Evolutionary conservation across 2,113 vertebrate species (phyloP), one percentile per base, ranked within the genome.

Genomic region (Pontoporia blainvillei): DNA sequence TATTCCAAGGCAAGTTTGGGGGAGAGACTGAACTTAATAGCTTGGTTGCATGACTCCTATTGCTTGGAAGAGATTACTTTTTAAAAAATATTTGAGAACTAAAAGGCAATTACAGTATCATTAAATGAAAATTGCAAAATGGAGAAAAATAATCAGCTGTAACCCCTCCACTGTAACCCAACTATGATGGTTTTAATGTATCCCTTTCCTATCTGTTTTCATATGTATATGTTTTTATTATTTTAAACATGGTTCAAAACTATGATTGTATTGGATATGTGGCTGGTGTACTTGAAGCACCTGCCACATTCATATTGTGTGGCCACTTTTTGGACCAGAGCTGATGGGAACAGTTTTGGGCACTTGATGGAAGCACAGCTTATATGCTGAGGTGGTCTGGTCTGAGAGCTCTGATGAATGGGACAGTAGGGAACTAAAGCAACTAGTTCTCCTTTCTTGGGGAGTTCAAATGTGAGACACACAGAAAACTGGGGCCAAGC

Each of bases 91-190:
- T 31, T 85, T 92, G 62, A 92, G 83, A 95, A 73, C 39, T 78
- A 49, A 90, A 90, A 79, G 72, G 25, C 73, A 92, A 52, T 69
- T 84, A 92, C 29, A 91, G 41, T 88, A 62, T 76, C 62, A 29
- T 88, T 90, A 71, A 92, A 79, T 72, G 49, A 86, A 86, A 85
- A 93, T 79, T 91, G 9, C 39, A 82, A 97, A 92, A 87, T 52
- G 59, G 49, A 85, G 88, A 59, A 91, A 96, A 81, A 64, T 2
- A 89, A 67, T 86, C 34, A 83, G 39, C 39, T 72, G 3, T 86
- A 90, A 90, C 92, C 34, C 27, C 17, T 83, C 41, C 3, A 73
- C 7, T 4, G 7, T 94, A 85, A 88, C 86, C 15, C 3, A 25
- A 82, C 15, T 46, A 46, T 31, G 49, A 36, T 76, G 34, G 34